Evolutionary conservation across 1,140 invertebrate genomes (phyloP).

Genomic region (Sarcophaga peregrina): DNA sequence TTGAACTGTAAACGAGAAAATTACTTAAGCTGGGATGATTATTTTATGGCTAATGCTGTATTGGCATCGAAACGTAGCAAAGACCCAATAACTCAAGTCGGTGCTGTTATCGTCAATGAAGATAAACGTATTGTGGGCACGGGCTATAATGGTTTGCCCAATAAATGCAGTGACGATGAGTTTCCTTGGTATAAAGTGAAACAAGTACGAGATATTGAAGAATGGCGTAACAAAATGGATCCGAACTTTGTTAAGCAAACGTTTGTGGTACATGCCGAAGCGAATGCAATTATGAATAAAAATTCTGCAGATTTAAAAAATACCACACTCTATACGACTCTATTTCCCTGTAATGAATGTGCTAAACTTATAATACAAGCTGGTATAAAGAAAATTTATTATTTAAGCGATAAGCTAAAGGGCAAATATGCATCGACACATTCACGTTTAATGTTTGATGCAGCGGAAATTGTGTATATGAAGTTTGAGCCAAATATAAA

Average conservation of each 20-base stretch:
- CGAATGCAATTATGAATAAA: conserved; percentile 96
- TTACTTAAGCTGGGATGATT: conserved; percentile 80
- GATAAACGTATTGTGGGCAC: conserved; percentile 92
- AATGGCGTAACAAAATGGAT: conserved; percentile 50
- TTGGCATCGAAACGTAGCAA: conserved; percentile 89
- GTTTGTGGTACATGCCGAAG: conserved; percentile 97
- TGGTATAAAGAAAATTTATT: conserved; percentile 85
- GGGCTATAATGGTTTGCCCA: conserved; percentile 97
- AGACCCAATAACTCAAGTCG: conserved; percentile 92
- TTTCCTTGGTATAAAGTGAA: conserved; percentile 85
- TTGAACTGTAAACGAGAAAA: conserved; percentile 48
- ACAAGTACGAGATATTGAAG: conserved; percentile 47
- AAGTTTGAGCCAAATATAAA: background rate
- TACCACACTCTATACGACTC: conserved; percentile 86
- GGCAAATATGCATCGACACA: conserved; percentile 76
- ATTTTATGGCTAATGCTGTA: conserved; percentile 89
- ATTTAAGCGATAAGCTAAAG: conserved; percentile 83
- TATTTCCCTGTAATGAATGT: conserved; percentile 97
- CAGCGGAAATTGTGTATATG: conserved; percentile 71
- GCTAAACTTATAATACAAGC: conserved; percentile 97
- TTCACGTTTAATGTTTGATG: conserved; percentile 83
- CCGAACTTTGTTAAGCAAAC: conserved; percentile 81
- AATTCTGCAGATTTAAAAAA: conserved; percentile 80
- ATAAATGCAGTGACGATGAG: conserved; percentile 85
- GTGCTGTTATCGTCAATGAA: conserved; percentile 90